Conservation (phyloP, 2,888 invertebrate genomes). For the Diaphora mendica region DNA sequence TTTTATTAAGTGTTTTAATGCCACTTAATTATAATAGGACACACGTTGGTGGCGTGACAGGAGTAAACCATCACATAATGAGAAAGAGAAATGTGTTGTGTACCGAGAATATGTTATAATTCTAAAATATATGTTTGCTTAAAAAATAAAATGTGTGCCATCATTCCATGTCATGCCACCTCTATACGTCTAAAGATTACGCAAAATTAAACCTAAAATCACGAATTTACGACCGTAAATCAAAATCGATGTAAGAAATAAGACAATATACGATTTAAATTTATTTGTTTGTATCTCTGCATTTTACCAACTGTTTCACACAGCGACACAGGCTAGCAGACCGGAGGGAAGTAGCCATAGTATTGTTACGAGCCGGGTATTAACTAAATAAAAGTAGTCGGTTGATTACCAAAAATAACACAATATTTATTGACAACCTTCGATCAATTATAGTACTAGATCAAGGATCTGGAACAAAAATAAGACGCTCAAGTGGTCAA, state of each 20-base stretch:
- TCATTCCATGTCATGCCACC: not conserved
- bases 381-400: too few species aligned
- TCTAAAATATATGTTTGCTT: too few species aligned
- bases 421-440: too few species aligned
- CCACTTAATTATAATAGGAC: not conserved
- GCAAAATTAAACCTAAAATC: not conserved
- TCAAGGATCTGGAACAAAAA: too few species aligned
- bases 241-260: not conserved
- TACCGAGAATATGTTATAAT: too few species aligned
- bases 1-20: conserved; percentile 17
- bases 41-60: not conserved
- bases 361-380: too few species aligned
- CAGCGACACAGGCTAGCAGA: too few species aligned
- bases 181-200: not conserved
- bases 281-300: not conserved
- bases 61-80: not conserved
- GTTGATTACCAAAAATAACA: too few species aligned
- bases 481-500: too few species aligned
- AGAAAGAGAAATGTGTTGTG: not conserved
- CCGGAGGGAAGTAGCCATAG: too few species aligned
- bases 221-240: not conserved
- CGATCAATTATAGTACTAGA: too few species aligned
- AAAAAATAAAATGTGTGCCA: not conserved
- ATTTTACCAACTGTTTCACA: not conserved
- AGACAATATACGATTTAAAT: not conserved